phyloP scores from a whole-genome alignment of 2,888 invertebrate species.

The Macrophya alboannulata region DNA sequence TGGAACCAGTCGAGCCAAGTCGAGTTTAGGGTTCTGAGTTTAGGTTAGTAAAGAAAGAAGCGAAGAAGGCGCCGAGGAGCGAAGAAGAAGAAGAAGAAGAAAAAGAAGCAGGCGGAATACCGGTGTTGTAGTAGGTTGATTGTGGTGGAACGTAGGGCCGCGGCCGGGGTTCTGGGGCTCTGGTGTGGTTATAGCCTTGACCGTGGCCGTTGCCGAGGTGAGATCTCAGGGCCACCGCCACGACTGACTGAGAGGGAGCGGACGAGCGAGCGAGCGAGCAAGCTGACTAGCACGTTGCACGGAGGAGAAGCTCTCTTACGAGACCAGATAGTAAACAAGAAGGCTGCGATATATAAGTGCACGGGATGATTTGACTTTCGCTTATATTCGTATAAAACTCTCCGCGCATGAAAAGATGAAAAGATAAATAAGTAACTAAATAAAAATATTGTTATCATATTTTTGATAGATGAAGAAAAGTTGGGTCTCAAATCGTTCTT shows the following conservation, averaged over 20 bases:
- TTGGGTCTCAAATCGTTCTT: neutral
- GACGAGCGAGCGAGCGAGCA: neutral
- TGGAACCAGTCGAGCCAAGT: neutral
- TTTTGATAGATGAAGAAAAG: neutral
- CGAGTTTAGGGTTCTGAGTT: neutral
- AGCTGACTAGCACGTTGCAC: neutral
- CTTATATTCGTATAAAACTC: neutral
- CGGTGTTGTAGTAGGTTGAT: constrained; percentile 17
- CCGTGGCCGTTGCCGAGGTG: constrained; percentile 46
- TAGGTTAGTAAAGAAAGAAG: neutral
- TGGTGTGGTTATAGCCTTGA: constrained; percentile 34
- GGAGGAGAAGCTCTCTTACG: neutral
- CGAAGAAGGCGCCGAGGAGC: constrained; percentile 59
- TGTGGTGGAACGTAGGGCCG: constrained; percentile 27
- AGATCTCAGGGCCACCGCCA: constrained; percentile 2
- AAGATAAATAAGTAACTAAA: no score
- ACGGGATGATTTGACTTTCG: neutral
- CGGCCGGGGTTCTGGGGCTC: neutral
- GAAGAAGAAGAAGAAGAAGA: constrained; percentile 58
- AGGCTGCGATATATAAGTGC: neutral
- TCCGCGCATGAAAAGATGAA: neutral
- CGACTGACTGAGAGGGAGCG: neutral
- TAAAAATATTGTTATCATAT: no score
- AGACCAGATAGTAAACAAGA: neutral
- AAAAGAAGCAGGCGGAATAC: constrained; percentile 14